Base-by-base conservation (phyloP, 2,888 invertebrate genomes). In the Tribolium freemani region DNA sequence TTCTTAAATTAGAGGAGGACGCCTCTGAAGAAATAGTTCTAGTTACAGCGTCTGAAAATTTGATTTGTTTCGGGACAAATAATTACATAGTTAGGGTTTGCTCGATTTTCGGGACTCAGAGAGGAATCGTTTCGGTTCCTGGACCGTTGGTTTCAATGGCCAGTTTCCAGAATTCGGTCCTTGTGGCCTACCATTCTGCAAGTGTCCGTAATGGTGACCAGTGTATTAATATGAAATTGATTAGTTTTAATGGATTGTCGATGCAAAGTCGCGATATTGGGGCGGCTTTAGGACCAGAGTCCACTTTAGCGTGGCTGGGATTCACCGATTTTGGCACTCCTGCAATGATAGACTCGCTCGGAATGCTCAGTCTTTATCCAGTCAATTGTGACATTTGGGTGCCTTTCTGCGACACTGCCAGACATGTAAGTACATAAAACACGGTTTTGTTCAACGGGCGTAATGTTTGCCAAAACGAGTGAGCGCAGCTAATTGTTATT, bases 51-150 rank as follows among this genome's bases (percentile, higher is more conserved):
- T 93, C 93, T 0, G 90, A 94, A 61, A 93, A 92, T 3, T 89
- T 96, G 81, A 90, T 97, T 26, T 97, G 94, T 0, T 91, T 92
- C 66, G 94, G 93, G 1, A 96, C 96, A 0, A 90, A 90, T 78
- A 89, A 89, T 66, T 88, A 95, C 16, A 90, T 93, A 77, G 86
- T 99, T 57, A 88, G 98, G n/a, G 86, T 98, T 3, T 97, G 93
- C 86, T 94, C 94, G 3, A 88, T 94, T 8, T 92, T 93, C 86
- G 99, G 99, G 53, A 92, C 95, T 0, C 98, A 99, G 87, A 90
- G 93, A 81, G 94, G 94, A 83, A 86, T 93, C 5, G 86, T 96
- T 61, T 90, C 91, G 0, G 84, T 95, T 57, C 92, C 94, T 0
- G 96, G 96, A 0, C 90, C 92, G 3, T 87, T 93, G 10, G 90